A percentile compares a stretch with the other conserved stretches of the same genome.
phyloP scores from a whole-genome alignment of 2,113 vertebrate genomes.

The Gymnogyps californianus region DNA sequence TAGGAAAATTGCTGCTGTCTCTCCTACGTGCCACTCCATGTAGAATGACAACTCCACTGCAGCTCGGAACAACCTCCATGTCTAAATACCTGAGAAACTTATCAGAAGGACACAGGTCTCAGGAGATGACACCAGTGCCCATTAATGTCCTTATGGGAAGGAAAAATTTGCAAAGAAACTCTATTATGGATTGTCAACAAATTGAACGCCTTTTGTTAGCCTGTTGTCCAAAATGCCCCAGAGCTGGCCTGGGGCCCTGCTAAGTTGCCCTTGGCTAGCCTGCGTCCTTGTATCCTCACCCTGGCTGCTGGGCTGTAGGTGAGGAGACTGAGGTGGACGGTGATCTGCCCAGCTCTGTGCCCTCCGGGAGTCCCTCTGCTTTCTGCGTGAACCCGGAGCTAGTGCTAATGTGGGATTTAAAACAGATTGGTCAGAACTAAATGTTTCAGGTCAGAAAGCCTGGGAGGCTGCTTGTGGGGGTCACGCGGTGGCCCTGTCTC shows the following conservation, averaged over 20 bases:
- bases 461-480: background rate
- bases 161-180: background rate
- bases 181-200: fast-evolving
- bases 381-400: background rate
- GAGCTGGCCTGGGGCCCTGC: background rate
- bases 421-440: background rate
- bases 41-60: background rate
- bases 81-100: background rate
- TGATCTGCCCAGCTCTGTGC: background rate
- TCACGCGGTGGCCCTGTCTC: background rate
- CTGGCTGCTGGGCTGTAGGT: background rate
- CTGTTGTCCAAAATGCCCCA: background rate
- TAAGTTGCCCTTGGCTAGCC: background rate
- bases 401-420: background rate
- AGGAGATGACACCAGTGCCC: background rate
- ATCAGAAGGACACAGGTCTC: background rate
- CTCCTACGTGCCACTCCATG: fast-evolving
- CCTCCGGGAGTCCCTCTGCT: background rate
- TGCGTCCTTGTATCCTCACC: background rate
- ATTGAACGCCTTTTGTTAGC: background rate
- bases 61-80: fast-evolving
- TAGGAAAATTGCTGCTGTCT: background rate
- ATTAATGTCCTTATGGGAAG: background rate
- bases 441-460: background rate
- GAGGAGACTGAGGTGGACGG: background rate